phyloP scores from a whole-genome alignment of 2,113 vertebrate genomes.

The Silurus asotus region DNA sequence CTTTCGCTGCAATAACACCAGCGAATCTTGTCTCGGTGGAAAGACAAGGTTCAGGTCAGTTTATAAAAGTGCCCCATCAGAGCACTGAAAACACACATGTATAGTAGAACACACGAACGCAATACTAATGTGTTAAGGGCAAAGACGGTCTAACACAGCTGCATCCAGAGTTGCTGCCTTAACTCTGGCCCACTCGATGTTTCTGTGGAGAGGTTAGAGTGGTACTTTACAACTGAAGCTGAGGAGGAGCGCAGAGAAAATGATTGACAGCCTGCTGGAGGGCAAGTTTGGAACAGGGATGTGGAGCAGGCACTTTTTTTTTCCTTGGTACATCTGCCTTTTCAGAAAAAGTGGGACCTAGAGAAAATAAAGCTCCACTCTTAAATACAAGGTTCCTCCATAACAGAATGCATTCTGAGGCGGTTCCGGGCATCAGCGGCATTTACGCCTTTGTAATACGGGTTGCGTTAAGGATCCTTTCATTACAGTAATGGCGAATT shows the following conservation, averaged over 20 bases:
- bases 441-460: slow-evolving; percentile 6
- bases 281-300: slow-evolving; percentile 38
- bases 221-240: slow-evolving; percentile 45
- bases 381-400: slow-evolving; percentile 44
- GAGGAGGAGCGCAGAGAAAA: slow-evolving; percentile 35
- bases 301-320: slow-evolving; percentile 37
- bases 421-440: slow-evolving; percentile 5
- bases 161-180: slow-evolving; percentile 35
- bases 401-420: slow-evolving; percentile 47
- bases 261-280: slow-evolving; percentile 58
- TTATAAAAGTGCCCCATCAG: slow-evolving; percentile 43
- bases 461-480: slow-evolving; percentile 31
- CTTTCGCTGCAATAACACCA: slow-evolving; percentile 48
- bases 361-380: slow-evolving; percentile 47
- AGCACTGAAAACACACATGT: slow-evolving; percentile 40
- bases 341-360: slow-evolving; percentile 41
- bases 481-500: background rate
- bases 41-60: slow-evolving; percentile 45
- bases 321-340: slow-evolving; percentile 34
- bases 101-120: slow-evolving; percentile 42
- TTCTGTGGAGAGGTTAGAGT: slow-evolving; percentile 48
- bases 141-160: slow-evolving; percentile 17
- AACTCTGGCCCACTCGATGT: slow-evolving; percentile 16
- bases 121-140: slow-evolving; percentile 48
- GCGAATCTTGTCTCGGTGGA: slow-evolving; percentile 37